These are phyloP conservation scores for Linyphia triangularis DNA, from an alignment of 2,888 invertebrate genomes.

Conservation along the genomic window DNA sequence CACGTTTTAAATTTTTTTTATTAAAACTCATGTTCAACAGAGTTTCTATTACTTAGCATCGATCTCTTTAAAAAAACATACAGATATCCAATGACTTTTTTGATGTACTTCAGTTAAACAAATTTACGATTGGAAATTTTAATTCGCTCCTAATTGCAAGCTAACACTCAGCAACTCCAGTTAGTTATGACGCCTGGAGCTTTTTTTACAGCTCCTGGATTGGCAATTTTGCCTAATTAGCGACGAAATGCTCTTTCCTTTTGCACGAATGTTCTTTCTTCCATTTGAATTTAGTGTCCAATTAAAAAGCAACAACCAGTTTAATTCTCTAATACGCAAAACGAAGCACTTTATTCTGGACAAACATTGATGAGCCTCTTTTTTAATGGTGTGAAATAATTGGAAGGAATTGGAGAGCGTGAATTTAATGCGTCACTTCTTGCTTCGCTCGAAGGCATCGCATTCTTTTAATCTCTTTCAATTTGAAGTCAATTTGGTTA, in stretches of 20 bases:
- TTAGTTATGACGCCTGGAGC: conserved; percentile 6
- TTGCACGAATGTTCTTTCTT: conserved; percentile 5
- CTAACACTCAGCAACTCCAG: neutral
- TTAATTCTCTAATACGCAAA: conserved; percentile 49
- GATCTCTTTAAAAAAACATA: too few relatives aligned
- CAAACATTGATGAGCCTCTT: conserved; percentile 41
- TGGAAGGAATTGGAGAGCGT: neutral
- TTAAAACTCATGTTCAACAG: too few relatives aligned
- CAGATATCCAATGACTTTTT: too few relatives aligned
- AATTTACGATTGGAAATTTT: too few relatives aligned
- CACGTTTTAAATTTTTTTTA: too few relatives aligned
- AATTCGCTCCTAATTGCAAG: neutral
- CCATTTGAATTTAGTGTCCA: conserved; percentile 45
- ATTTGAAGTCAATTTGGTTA: conserved; percentile 45
- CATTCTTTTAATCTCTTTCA: conserved; percentile 17
- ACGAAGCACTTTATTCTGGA: conserved; percentile 26
- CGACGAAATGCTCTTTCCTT: conserved; percentile 21
- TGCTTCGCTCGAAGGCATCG: conserved; percentile 27
- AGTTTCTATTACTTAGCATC: too few relatives aligned
- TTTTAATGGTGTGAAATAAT: conserved; percentile 60
- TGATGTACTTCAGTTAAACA: too few relatives aligned
- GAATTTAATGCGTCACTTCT: conserved; percentile 60
- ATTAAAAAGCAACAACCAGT: conserved; percentile 52
- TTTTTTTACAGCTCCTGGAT: conserved; percentile 5
- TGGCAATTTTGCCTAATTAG: conserved; percentile 56